A percentile compares a stretch with the other conserved stretches of the same genome.
Evolutionary conservation across 1,140 invertebrate genomes (phyloP).

Genomic region (Danaus plexippus): DNA sequence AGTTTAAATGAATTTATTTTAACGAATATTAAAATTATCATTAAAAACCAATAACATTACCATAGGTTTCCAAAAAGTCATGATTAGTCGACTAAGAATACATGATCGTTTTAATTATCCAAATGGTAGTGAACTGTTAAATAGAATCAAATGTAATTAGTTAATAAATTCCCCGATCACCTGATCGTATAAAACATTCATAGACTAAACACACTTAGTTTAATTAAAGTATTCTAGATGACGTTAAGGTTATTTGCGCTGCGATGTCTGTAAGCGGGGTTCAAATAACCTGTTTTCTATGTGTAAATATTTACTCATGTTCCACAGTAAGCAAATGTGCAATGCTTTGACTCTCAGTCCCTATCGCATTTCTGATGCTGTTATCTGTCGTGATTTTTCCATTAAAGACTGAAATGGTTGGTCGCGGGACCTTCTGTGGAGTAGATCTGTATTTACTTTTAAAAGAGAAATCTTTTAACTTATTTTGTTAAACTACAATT

Average conservation of each 20-base stretch:
- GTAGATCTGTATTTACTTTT: no score
- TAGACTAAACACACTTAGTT: constrained; percentile 29
- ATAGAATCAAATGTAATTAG: constrained; percentile 12
- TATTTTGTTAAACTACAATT: no score
- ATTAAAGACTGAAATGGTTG: constrained; percentile 10
- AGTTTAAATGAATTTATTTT: no score
- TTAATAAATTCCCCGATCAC: constrained; percentile 16
- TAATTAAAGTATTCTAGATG: constrained; percentile 36
- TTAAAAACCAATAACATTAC: no score
- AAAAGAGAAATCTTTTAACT: no score
- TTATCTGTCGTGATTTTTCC: constrained; percentile 24
- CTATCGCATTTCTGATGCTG: constrained; percentile 28
- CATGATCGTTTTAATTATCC: constrained; percentile 1
- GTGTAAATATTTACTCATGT: constrained; percentile 40
- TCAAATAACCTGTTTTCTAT: constrained; percentile 42
- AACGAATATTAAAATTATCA: no score
- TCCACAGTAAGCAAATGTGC: constrained; percentile 42
- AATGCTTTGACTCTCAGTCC: constrained; percentile 29
- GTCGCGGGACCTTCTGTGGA: no score
- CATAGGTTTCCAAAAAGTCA: no score
- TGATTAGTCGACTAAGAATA: no score
- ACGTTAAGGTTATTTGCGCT: constrained; percentile 34
- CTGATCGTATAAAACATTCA: constrained; percentile 24
- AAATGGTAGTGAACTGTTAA: constrained; percentile 1
- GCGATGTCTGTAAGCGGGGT: constrained; percentile 25